Conservation (phyloP, 2,113 vertebrate genomes). For the Gobius niger region DNA sequence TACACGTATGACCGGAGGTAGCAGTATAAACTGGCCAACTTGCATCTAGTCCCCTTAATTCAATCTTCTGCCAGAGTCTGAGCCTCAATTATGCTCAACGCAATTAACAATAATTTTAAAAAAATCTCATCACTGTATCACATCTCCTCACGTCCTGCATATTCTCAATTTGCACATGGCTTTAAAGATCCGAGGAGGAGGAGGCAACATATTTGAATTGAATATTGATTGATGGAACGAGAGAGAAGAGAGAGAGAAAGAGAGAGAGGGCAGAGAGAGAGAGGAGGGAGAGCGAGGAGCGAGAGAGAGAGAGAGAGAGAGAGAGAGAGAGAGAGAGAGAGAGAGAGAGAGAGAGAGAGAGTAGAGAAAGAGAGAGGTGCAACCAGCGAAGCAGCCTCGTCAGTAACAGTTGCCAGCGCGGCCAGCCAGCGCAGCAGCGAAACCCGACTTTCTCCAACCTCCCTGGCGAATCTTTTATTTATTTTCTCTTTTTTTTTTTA, state of each 20-base stretch:
- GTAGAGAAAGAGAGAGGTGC: conserved; percentile 47
- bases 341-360: conserved; percentile 26
- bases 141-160: not conserved
- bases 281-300: conserved; percentile 1
- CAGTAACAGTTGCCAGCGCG: conserved; percentile 57
- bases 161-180: conserved; percentile 13
- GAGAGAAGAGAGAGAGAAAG: conserved; percentile 12
- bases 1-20: too few relatives aligned
- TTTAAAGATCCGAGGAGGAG: conserved; percentile 16
- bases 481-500: too few relatives aligned
- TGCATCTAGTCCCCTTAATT: too few relatives aligned
- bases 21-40: too few relatives aligned
- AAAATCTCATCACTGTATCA: not conserved
- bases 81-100: too few relatives aligned
- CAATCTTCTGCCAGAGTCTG: too few relatives aligned
- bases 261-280: not conserved
- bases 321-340: conserved; percentile 13
- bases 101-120: not conserved
- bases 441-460: not conserved
- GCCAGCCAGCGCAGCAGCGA: conserved; percentile 39
- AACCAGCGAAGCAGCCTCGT: conserved; percentile 58
- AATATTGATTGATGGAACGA: conserved; percentile 52
- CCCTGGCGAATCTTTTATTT: not conserved
- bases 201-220: conserved; percentile 43
- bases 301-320: not conserved